Percentiles rank a stretch among this genome's conserved stretches.
These are phyloP conservation scores for mouse (Mus musculus) DNA, from an alignment of 2,113 vertebrate genomes.

Conservation along the genomic window GRCm39 chr12:42960501-42961000, in stretches of 20 bases:
- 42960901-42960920: background rate
- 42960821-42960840: background rate
- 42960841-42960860: background rate
- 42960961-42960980: background rate
- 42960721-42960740: no score
- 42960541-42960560: constrained; percentile 20
- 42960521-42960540: background rate
- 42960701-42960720: background rate
- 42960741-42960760: background rate
- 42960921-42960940: background rate
- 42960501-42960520: background rate
- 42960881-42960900: background rate
- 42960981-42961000: background rate
- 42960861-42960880: background rate
- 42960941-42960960: background rate
- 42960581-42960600: background rate
- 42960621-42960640: background rate
- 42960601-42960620: background rate
- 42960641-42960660: background rate
- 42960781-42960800: background rate
- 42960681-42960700: background rate
- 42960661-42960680: constrained; percentile 19
- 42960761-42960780: background rate
- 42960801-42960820: background rate
- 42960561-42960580: background rate